Conservation (phyloP, 2,888 invertebrate genomes). For the Elysia crispata region DNA sequence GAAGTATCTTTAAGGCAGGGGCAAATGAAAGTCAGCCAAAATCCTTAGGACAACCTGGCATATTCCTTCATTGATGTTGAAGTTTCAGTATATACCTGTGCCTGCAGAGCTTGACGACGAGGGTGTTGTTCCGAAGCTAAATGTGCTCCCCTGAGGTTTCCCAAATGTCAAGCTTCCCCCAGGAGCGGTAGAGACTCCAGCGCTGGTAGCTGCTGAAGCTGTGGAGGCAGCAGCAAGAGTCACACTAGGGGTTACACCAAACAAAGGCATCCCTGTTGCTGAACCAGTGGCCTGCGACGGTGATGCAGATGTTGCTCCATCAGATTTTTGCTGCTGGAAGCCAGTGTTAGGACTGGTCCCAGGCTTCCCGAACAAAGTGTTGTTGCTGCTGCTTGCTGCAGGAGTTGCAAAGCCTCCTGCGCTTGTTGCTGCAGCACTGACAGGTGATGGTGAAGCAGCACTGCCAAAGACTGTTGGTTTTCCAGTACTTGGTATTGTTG, state of each 20-base stretch:
- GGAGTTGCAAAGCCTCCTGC: slow-evolving; percentile 1
- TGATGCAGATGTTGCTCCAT: slow-evolving; percentile 12
- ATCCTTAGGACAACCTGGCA: too few relatives aligned
- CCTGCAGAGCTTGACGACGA: too few relatives aligned
- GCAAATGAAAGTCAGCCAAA: too few relatives aligned
- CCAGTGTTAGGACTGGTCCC: not conserved
- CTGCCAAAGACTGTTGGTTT: slow-evolving; percentile 50
- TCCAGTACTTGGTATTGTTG: slow-evolving; percentile 1
- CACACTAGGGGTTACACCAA: slow-evolving; percentile 40
- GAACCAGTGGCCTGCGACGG: slow-evolving; percentile 20
- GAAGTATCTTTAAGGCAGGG: too few relatives aligned
- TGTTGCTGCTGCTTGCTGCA: slow-evolving; percentile 13
- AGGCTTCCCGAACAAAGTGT: slow-evolving; percentile 54
- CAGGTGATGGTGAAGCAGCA: not conserved
- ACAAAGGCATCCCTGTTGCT: not conserved
- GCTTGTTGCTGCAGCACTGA: slow-evolving; percentile 30
- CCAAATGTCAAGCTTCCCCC: too few relatives aligned
- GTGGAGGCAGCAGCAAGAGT: not conserved
- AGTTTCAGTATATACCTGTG: too few relatives aligned
- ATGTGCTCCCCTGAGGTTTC: too few relatives aligned
- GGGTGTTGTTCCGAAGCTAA: too few relatives aligned
- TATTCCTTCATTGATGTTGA: too few relatives aligned
- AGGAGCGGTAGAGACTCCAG: too few relatives aligned
- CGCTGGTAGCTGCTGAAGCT: too few relatives aligned
- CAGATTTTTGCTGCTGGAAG: not conserved